Base-by-base conservation (phyloP, 2,797 vertebrate species). In the Acanthurus leucopareius region DNA sequence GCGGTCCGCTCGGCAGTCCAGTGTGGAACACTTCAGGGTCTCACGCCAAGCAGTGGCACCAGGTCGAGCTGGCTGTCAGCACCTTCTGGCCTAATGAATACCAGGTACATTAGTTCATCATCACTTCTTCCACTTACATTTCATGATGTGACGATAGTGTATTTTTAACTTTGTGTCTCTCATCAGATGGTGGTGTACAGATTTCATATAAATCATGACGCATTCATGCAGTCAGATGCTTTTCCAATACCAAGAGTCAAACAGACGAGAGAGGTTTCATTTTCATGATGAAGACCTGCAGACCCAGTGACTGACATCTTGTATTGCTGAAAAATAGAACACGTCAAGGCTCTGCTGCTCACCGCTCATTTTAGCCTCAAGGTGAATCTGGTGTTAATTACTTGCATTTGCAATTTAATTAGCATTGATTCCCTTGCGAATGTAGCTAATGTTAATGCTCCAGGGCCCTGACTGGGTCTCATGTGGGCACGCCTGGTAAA, bases 61-160 rank as follows among this genome's bases (percentile, higher is more conserved):
- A 97, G 89, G 97, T 97, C 0, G 98, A 99, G 89, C 87, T 99
- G 90, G 97, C 98, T 0, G 97, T 99, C 93, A 99, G 97, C 94
- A 97, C 97, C 82, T 99, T 99, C 93, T 99, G 97, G 97, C 98
- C 98, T 73, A 99, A 94, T 4, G 97, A 98, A 85, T 99, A 99
- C 87, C 97, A 99, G 98, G 98, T 99, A 86, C 47, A 64, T 40
- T 40, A 57, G 16, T 60, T 32, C 28, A 3, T 42, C 40, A n/a
- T 44, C 17, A 10, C 22, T n/a, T 61, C 2, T 53, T 16, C 53
- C 53, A 47, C 19, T 45, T 17, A 10, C 28, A 38, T 42, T 19
- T 61, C 7, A 60, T 53, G n/a, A 61, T 54, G 32, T 51, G 22
- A 20, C 14, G 15, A 38, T 58, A 72, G 10, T 38, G 7, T 76